phyloP scores from a whole-genome alignment of 2,113 vertebrate genomes.

The Eulacestoma nigropectus region DNA sequence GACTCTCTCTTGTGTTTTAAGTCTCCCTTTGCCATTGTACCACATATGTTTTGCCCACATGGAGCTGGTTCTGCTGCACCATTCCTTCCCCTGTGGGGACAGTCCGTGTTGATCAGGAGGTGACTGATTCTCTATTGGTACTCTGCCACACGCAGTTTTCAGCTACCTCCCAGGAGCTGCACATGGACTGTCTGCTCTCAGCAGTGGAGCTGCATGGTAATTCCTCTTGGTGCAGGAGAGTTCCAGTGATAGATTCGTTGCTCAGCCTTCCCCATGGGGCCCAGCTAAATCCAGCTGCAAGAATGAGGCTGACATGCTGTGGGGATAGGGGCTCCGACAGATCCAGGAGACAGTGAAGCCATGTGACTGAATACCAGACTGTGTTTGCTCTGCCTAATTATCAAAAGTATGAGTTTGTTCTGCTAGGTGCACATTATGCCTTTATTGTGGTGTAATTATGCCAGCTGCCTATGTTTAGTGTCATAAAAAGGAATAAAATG shows the following conservation, averaged over 20 bases:
- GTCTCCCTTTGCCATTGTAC: neutral
- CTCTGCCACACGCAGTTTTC: neutral
- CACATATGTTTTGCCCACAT: accelerated
- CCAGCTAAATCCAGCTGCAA: neutral
- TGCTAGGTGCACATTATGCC: conserved; percentile 83
- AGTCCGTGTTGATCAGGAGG: accelerated
- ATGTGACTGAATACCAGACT: conserved; percentile 68
- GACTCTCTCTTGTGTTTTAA: neutral
- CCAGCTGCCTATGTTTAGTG: conserved; percentile 83
- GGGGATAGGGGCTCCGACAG: neutral
- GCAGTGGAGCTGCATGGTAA: neutral
- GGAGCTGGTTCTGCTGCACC: neutral
- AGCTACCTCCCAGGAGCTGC: neutral
- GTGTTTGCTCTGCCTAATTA: conserved; percentile 85
- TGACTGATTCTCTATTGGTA: neutral
- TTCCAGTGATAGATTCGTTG: neutral
- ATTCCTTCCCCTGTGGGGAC: neutral
- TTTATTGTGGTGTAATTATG: conserved; percentile 85
- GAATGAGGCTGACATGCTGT: neutral
- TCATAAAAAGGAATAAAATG: conserved; percentile 87
- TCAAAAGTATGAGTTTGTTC: conserved; percentile 82
- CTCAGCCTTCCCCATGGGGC: neutral
- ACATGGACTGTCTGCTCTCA: neutral
- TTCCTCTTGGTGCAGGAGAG: neutral
- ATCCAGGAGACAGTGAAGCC: conserved; percentile 48